A percentile compares a stretch with the other conserved stretches of the same genome.
Evolutionary conservation across 2,797 vertebrate species (phyloP).

Genomic region (Amniataba percoides): DNA sequence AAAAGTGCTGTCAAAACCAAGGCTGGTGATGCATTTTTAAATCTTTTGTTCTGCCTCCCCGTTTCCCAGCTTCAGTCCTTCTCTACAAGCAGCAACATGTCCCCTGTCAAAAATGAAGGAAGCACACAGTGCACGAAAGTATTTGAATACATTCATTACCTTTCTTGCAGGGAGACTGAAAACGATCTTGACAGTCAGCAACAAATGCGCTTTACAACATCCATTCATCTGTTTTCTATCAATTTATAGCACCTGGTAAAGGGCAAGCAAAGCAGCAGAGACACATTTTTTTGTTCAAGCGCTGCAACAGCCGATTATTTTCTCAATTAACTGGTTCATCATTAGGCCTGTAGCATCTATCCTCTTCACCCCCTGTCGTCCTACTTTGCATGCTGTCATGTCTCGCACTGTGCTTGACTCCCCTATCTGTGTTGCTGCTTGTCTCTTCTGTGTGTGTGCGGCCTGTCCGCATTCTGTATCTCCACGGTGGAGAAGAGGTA

Average conservation of each 20-base stretch:
- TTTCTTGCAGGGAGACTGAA: not conserved
- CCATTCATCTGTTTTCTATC: not conserved
- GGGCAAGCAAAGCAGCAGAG: not conserved
- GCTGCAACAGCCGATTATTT: not conserved
- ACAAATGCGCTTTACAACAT: not conserved
- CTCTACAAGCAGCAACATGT: not conserved
- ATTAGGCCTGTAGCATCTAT: too few species aligned
- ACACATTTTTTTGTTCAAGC: not conserved
- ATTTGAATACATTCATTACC: not conserved
- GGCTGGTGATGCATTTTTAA: not conserved
- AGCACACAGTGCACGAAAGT: not conserved
- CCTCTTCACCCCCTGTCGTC: too few species aligned
- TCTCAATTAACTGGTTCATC: not conserved
- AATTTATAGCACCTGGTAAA: not conserved
- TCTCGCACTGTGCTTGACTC: too few species aligned
- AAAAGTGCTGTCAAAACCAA: slow-evolving; percentile 7
- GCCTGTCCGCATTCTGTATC: too few species aligned
- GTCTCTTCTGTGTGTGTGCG: too few species aligned
- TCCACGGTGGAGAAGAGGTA: too few species aligned
- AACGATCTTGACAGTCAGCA: not conserved
- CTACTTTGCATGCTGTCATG: too few species aligned
- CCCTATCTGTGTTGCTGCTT: too few species aligned
- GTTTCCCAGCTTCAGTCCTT: not conserved
- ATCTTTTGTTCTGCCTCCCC: not conserved
- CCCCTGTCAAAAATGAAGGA: not conserved